These are phyloP conservation scores for Heliconius congener DNA, from an alignment of 1,140 invertebrate genomes.

Conservation along the genomic window DNA sequence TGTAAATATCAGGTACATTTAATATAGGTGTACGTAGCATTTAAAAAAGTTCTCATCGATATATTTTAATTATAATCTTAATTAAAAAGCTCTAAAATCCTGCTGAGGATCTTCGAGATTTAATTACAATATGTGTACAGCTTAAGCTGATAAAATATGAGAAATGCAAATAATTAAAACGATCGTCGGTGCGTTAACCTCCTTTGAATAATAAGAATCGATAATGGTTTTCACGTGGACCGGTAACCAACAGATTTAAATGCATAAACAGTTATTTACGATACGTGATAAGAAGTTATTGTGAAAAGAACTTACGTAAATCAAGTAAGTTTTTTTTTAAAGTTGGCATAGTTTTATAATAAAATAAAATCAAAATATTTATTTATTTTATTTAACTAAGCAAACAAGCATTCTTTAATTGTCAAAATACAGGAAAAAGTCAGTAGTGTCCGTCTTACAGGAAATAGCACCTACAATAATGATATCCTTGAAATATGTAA, in stretches of 20 bases:
- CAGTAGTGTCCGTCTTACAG: too few species aligned
- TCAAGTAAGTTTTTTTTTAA: too few species aligned
- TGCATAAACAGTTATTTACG: conserved; percentile 46
- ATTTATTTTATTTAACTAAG: too few species aligned
- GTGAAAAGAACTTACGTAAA: neutral
- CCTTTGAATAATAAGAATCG: conserved; percentile 38
- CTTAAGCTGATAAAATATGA: conserved; percentile 9
- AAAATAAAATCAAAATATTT: too few species aligned
- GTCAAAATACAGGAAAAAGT: too few species aligned
- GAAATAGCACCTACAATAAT: too few species aligned
- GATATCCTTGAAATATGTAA: neutral
- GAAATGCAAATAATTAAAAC: conserved; percentile 27
- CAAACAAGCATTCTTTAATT: too few species aligned
- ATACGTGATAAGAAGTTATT: conserved; percentile 31
- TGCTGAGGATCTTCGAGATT: neutral
- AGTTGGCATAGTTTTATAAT: too few species aligned
- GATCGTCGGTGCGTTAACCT: conserved; percentile 22
- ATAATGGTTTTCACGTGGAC: conserved; percentile 40
- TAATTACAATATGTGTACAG: conserved; percentile 1
- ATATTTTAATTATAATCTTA: neutral
- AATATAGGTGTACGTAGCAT: neutral
- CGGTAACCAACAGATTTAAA: conserved; percentile 43
- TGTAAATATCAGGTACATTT: neutral
- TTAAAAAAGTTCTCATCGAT: neutral
- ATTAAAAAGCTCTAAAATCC: neutral